Conservation (phyloP, 2,113 vertebrate species). For the Vulpes lagopus region DNA sequence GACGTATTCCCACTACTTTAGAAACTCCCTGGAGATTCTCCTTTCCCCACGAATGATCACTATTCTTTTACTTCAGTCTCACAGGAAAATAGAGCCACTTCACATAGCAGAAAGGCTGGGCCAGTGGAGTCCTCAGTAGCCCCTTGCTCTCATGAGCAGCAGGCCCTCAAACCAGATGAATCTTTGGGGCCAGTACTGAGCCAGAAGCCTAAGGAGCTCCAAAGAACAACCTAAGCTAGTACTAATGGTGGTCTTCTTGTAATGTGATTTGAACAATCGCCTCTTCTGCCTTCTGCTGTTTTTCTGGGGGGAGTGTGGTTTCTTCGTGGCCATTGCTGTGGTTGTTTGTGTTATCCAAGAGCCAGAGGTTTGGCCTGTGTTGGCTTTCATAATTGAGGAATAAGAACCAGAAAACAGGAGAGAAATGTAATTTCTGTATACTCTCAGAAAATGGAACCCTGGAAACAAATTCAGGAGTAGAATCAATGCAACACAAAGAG, state of each 20-base stretch:
- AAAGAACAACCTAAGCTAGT: background rate
- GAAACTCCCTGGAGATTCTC: background rate
- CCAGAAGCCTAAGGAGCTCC: background rate
- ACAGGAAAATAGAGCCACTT: background rate
- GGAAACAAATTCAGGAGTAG: background rate
- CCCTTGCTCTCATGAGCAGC: background rate
- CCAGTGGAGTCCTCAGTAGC: background rate
- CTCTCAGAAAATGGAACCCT: background rate
- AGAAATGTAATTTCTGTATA: background rate
- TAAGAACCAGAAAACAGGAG: background rate
- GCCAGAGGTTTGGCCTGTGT: rapidly evolving
- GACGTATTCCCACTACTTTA: background rate
- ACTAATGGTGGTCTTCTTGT: background rate
- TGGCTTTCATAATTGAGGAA: background rate
- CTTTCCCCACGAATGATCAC: background rate
- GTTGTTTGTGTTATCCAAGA: background rate
- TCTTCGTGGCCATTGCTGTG: background rate
- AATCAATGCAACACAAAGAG: background rate
- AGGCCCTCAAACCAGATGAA: background rate
- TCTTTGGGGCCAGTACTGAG: background rate
- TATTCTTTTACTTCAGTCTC: background rate
- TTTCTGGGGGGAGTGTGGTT: too few relatives aligned
- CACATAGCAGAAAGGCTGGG: background rate
- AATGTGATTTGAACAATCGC: background rate
- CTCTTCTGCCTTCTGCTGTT: background rate